These are phyloP conservation scores for Willisornis vidua DNA, from an alignment of 2,113 vertebrate genomes.

Conservation along the genomic window DNA sequence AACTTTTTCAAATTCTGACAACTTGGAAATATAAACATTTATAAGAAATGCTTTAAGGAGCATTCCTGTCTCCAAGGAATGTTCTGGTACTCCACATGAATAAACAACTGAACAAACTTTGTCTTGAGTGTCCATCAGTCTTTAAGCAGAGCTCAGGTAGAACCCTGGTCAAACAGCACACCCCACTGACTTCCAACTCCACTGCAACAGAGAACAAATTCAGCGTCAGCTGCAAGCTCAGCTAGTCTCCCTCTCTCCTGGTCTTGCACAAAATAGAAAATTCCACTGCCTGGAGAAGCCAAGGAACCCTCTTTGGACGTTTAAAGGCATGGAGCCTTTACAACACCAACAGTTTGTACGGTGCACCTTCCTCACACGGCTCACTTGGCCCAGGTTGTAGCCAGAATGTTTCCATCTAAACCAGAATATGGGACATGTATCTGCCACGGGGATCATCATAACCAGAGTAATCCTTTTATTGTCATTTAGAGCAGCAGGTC, in stretches of 20 bases:
- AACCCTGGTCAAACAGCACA: conserved; percentile 42
- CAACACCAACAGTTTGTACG: not conserved
- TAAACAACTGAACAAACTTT: not conserved
- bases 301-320: not conserved
- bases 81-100: not conserved
- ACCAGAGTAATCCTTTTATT: not conserved
- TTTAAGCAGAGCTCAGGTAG: not conserved
- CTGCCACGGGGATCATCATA: not conserved
- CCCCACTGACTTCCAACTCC: not conserved
- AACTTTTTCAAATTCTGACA: not conserved
- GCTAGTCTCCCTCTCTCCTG: not conserved
- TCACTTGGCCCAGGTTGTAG: not conserved
- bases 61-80: not conserved
- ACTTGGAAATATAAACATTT: not conserved
- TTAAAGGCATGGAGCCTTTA: not conserved
- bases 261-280: not conserved
- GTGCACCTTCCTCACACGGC: not conserved
- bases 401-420: not conserved
- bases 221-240: not conserved
- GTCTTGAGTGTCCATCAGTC: not conserved
- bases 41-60: not conserved
- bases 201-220: not conserved
- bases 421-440: not conserved
- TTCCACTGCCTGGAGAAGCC: not conserved
- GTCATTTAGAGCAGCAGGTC: not conserved